Evolutionary conservation across 2,797 vertebrate species (phyloP).

Genomic region (Propithecus perrieri): DNA sequence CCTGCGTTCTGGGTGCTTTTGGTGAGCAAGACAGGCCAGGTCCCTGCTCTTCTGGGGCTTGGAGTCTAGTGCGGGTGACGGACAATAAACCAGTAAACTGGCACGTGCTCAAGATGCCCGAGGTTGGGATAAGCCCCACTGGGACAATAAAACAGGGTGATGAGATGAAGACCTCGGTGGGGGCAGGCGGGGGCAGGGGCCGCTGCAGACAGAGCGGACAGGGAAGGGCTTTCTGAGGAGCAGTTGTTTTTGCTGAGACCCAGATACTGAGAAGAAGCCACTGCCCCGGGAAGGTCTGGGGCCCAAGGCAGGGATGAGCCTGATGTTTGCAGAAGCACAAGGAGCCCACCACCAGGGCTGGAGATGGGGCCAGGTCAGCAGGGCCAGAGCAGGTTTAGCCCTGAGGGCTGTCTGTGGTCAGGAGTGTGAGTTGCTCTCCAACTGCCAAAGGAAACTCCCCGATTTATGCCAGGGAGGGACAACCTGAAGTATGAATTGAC

Average conservation of each 20-base stretch:
- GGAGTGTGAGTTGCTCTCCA: background rate
- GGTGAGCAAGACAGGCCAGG: background rate
- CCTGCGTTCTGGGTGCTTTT: background rate
- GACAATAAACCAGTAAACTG: background rate
- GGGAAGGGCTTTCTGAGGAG: background rate
- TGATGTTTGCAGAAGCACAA: background rate
- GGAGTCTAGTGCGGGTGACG: background rate
- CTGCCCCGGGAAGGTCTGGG: background rate
- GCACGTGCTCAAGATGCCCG: no score
- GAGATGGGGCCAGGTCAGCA: background rate
- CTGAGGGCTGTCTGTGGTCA: background rate
- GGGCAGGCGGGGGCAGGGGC: background rate
- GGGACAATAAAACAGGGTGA: background rate
- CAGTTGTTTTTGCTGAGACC: background rate
- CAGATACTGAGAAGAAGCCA: background rate
- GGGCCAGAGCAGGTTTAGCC: background rate
- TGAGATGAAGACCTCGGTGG: background rate
- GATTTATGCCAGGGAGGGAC: background rate
- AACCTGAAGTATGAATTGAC: background rate
- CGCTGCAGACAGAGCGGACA: background rate
- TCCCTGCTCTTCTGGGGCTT: background rate
- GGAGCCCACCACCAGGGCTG: background rate
- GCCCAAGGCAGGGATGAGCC: background rate
- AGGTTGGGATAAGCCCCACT: fast-evolving
- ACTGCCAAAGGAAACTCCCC: background rate